Conservation (phyloP, 2,113 vertebrate species). For the Isichthys henryi region DNA sequence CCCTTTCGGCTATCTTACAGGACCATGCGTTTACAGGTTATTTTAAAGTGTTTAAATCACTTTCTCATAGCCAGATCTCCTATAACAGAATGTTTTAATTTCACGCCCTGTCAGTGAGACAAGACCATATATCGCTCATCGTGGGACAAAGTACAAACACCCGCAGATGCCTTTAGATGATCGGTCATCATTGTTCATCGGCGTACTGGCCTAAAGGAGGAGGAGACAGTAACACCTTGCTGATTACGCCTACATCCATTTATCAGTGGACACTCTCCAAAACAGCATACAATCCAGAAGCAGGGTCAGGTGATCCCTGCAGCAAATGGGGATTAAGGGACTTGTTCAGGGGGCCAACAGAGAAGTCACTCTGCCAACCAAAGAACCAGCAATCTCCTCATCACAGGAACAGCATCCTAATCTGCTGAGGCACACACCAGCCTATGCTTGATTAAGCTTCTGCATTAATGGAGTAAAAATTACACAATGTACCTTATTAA, state of each 20-base stretch:
- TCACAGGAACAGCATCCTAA: neutral
- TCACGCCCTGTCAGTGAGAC: neutral
- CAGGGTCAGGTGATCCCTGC: neutral
- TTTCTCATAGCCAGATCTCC: neutral
- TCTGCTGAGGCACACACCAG: neutral
- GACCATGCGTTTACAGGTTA: neutral
- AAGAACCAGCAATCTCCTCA: neutral
- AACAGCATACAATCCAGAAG: neutral
- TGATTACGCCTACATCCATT: neutral
- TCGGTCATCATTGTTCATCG: neutral
- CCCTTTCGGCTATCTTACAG: neutral
- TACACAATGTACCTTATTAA: neutral
- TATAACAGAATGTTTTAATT: constrained; percentile 9
- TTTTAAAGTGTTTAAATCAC: neutral
- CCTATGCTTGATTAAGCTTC: neutral
- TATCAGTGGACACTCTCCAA: neutral
- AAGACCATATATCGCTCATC: neutral
- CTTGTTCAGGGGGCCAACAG: neutral
- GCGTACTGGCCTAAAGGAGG: neutral
- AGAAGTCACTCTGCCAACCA: neutral
- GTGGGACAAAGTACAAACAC: neutral
- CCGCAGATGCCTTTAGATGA: neutral
- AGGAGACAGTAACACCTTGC: neutral
- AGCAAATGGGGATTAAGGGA: neutral
- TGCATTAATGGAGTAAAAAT: neutral